Percentiles rank a stretch among this genome's conserved stretches.
Conservation (phyloP, 2,888 invertebrate species). For the Apodemia mormo region DNA sequence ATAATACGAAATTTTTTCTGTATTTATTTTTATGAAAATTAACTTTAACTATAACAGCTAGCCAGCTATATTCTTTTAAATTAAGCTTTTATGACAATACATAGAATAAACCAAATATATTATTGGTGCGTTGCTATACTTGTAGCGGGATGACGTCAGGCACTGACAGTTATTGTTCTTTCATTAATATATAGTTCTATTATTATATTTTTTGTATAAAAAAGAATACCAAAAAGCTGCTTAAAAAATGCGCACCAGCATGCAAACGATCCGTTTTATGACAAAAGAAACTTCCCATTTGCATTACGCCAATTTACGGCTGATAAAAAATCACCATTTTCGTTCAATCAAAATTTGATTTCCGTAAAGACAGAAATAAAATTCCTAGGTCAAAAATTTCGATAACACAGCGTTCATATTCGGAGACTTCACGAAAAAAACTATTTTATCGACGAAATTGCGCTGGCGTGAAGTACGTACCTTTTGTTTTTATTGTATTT, state of each 20-base stretch:
- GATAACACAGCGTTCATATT: conserved; percentile 46
- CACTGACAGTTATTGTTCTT: too few species aligned
- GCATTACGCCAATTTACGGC: background rate
- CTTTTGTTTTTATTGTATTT: conserved; percentile 4
- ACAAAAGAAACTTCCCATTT: background rate
- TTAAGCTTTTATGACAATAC: too few species aligned
- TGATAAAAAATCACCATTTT: conserved; percentile 14
- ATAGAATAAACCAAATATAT: too few species aligned
- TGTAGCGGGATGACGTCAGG: too few species aligned
- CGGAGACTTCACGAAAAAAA: conserved; percentile 5
- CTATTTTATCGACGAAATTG: background rate
- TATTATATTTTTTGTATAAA: too few species aligned
- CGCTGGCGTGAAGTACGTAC: background rate
- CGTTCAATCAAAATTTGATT: conserved; percentile 29
- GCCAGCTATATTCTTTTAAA: too few species aligned
- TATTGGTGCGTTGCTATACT: too few species aligned
- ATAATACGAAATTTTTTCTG: too few species aligned
- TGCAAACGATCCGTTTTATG: background rate
- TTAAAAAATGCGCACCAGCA: background rate
- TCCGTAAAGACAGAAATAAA: conserved; percentile 42
- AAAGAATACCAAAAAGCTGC: too few species aligned
- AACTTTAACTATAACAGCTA: too few species aligned
- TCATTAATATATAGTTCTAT: too few species aligned
- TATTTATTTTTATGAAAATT: too few species aligned
- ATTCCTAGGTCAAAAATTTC: conserved; percentile 39